Conservation (phyloP, 2,113 vertebrate genomes). For the Boulengeromyrus knoepffleri region DNA sequence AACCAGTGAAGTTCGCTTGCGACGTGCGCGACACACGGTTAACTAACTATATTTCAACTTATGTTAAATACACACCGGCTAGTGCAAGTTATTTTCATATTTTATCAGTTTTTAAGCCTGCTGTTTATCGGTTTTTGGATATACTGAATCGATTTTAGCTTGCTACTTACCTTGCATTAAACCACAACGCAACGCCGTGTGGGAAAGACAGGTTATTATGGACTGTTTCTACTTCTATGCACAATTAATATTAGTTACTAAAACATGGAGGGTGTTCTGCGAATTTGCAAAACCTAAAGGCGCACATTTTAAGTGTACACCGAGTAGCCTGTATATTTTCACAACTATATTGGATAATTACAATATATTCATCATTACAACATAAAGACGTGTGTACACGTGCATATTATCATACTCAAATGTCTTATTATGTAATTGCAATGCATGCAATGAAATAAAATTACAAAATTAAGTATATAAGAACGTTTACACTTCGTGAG, state of each 20-base stretch:
- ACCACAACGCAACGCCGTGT: neutral
- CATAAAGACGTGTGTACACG: neutral
- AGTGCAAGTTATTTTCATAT: neutral
- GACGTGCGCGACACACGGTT: neutral
- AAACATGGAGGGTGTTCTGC: neutral
- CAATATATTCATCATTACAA: neutral
- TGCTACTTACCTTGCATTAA: neutral
- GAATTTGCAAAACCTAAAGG: neutral
- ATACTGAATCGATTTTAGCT: neutral
- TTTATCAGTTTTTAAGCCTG: neutral
- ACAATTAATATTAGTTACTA: neutral
- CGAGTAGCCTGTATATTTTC: neutral
- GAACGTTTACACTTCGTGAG: neutral
- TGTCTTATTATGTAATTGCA: neutral
- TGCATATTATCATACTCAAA: neutral
- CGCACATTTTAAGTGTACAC: neutral
- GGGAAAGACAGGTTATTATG: neutral
- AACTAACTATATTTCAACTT: neutral
- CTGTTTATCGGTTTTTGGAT: neutral
- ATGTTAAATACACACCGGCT: neutral
- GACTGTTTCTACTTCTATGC: neutral
- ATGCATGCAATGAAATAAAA: neutral
- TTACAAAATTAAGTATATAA: neutral
- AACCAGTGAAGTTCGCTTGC: neutral
- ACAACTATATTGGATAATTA: neutral